Evolutionary conservation across 30 jellyfish, hydroid and myxozoan genomes (phyloP).

Genomic region (Aurelia coerulea): DNA sequence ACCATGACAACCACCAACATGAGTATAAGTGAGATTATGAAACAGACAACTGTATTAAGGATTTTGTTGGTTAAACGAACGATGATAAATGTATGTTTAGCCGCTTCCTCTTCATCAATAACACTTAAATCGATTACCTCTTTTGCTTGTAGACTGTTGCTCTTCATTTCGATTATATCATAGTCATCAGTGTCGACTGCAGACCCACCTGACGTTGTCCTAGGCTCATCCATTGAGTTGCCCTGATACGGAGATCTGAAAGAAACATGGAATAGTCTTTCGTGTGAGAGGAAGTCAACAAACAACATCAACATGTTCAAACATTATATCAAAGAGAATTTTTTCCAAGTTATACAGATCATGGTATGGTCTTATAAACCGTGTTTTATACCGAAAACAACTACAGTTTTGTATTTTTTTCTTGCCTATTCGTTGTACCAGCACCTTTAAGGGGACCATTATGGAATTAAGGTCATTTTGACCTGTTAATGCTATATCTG

Average conservation of each 20-base stretch:
- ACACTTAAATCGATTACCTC: slow-evolving; percentile 90
- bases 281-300: no score
- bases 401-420: no score
- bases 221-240: slow-evolving; percentile 37
- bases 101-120: slow-evolving; percentile 48
- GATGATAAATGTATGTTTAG: slow-evolving; percentile 19
- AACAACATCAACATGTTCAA: no score
- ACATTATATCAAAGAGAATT: no score
- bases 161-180: slow-evolving; percentile 58
- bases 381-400: no score
- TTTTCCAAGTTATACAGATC: no score
- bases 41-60: slow-evolving; percentile 53
- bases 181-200: slow-evolving; percentile 53
- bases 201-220: background rate
- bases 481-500: no score
- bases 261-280: background rate
- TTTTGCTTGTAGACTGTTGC: slow-evolving; percentile 57
- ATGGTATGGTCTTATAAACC: no score
- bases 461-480: no score
- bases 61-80: slow-evolving; percentile 64
- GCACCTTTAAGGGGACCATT: no score
- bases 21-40: slow-evolving; percentile 46
- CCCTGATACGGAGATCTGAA: slow-evolving; percentile 38
- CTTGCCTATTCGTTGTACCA: no score
- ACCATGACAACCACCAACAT: slow-evolving; percentile 66